Evolutionary conservation across 1,140 invertebrate genomes (phyloP), one percentile per base, ranked within the genome.

Genomic region (Aphis craccivora): DNA sequence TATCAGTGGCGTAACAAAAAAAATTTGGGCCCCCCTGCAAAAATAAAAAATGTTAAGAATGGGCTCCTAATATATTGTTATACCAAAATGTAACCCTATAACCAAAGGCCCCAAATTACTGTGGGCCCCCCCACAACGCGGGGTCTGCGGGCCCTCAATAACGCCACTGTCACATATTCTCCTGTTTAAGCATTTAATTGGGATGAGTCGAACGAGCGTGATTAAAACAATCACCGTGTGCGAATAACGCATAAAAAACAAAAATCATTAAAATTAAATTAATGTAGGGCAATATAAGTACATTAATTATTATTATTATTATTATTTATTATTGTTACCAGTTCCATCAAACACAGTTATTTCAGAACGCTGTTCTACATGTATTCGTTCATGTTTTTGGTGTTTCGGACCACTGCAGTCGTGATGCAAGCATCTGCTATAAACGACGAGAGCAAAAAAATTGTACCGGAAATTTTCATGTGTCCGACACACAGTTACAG

Each of bases 401-500:
- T 94, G 11, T 94, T 92, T 67, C 94, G 94, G 18, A 95, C 94
- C 9, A 94, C 94, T n/a, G 94, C 94, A 9, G 94, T 95, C 5
- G 94, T 94, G 7, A 94, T 95, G 93, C 94, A 94, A 89, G 94
- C 94, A 1, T 94, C 94, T 6, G 94, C 94, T 22, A 94, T 95
- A 45, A 94, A 95, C 83, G 94, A 94, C 51, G 94, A 94, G 89
- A 95, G 94, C 86, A 89, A 94, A 87, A 84, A 94, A 81, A 94
- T 94, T 23, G 84, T 94, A 6, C 94, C 94, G 0, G 94, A 94
- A 88, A 93, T 95, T n/a, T 95, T 94, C 55, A 84, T 94, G n/a
- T 95, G 94, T 93, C 94, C 94, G 9, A 90, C 94, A 23, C 81
- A 94, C 55, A 94, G 94, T 53, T 95, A 95, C 76, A 94, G 94